These are phyloP conservation scores for Papilio dardanus DNA, from an alignment of 1,140 invertebrate species.

Conservation along the genomic window DNA sequence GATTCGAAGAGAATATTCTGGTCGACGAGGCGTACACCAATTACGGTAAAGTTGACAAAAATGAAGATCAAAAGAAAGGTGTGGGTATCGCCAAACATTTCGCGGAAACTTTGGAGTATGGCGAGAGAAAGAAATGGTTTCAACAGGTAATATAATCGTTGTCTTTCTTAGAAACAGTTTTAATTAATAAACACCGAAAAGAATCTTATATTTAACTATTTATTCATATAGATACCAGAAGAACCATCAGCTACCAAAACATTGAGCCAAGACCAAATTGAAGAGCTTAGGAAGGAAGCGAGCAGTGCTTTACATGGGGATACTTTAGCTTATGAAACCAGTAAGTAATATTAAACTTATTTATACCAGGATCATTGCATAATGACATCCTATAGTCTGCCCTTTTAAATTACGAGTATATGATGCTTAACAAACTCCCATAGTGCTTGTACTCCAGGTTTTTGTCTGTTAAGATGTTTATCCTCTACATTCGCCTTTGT, in stretches of 20 bases:
- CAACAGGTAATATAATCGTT: conserved; percentile 63
- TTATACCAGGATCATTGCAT: neutral
- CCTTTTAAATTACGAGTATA: too few species aligned
- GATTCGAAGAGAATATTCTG: conserved; percentile 79
- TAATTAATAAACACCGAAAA: neutral
- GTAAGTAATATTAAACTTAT: conserved; percentile 47
- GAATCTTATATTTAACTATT: neutral
- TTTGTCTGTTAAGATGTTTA: too few species aligned
- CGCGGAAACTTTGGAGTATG: conserved; percentile 75
- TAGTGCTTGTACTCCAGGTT: too few species aligned
- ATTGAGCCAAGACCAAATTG: conserved; percentile 78
- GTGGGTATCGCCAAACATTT: conserved; percentile 76
- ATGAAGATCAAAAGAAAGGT: conserved; percentile 72
- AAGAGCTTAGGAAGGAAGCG: conserved; percentile 84
- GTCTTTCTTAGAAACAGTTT: too few species aligned
- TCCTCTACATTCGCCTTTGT: too few species aligned
- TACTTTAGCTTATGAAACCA: conserved; percentile 79
- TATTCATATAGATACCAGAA: conserved; percentile 72
- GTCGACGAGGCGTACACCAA: conserved; percentile 77
- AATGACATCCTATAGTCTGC: neutral
- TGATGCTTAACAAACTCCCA: too few species aligned
- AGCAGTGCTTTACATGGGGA: conserved; percentile 83
- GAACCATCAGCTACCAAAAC: conserved; percentile 66
- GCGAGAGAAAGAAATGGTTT: conserved; percentile 79
- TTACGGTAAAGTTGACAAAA: conserved; percentile 70